Evolutionary conservation across 2,113 vertebrate species (phyloP).

Genomic region (Puffinus mauretanicus): DNA sequence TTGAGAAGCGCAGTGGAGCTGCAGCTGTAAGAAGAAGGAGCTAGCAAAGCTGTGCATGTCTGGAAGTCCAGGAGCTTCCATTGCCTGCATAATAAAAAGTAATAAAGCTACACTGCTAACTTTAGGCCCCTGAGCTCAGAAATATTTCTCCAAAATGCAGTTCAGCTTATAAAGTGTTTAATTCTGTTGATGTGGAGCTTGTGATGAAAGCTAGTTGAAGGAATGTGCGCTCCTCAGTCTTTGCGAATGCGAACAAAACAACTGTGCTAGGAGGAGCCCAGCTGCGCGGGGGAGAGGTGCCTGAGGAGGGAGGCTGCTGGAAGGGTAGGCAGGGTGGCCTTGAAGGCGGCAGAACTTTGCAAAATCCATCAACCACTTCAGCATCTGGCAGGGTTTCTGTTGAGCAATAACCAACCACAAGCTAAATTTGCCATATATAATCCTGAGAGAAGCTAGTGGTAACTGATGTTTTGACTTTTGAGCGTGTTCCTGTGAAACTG

Average conservation of each 20-base stretch:
- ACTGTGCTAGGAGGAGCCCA: not conserved
- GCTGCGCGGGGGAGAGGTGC: not conserved
- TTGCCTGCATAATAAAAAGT: not conserved
- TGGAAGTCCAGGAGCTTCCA: not conserved
- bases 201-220: not conserved
- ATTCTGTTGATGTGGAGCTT: not conserved
- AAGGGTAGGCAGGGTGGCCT: not conserved
- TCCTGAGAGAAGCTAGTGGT: conserved; percentile 1
- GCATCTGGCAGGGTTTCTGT: conserved; percentile 4
- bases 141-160: not conserved
- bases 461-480: conserved; percentile 29
- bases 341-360: not conserved
- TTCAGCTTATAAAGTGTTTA: not conserved
- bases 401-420: conserved; percentile 27
- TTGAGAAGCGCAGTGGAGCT: not conserved
- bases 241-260: not conserved
- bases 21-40: not conserved
- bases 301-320: not conserved
- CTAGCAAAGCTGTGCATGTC: not conserved
- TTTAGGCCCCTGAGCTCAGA: not conserved
- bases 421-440: conserved; percentile 29
- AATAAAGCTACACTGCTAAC: not conserved
- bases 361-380: not conserved
- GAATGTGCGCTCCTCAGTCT: not conserved
- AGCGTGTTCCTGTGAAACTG: not conserved